Conservation (phyloP, 2,888 invertebrate species). For the Achlya flavicornis region DNA sequence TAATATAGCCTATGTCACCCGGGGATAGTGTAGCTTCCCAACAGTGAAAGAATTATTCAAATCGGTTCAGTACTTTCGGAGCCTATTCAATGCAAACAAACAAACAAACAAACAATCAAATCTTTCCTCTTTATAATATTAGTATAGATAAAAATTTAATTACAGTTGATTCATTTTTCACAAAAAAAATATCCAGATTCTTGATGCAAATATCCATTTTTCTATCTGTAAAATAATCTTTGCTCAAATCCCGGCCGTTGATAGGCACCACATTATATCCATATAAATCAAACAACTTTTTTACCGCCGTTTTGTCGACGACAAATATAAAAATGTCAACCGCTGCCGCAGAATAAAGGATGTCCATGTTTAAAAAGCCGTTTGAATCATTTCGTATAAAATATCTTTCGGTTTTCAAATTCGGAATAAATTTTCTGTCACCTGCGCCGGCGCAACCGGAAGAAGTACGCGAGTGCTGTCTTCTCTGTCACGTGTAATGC, state of each 20-base stretch:
- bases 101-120: too few relatives aligned
- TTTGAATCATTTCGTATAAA: constrained; percentile 80
- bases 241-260: constrained; percentile 43
- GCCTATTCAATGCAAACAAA: too few relatives aligned
- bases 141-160: too few relatives aligned
- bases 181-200: too few relatives aligned
- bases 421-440: constrained; percentile 83
- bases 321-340: constrained; percentile 83
- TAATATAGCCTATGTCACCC: too few relatives aligned
- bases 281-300: constrained; percentile 78
- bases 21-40: too few relatives aligned
- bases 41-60: too few relatives aligned
- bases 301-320: constrained; percentile 62
- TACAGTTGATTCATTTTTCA: too few relatives aligned
- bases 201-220: not conserved
- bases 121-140: too few relatives aligned
- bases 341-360: constrained; percentile 75
- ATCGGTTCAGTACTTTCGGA: too few relatives aligned
- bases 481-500: constrained; percentile 48
- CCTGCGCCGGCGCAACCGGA: constrained; percentile 80
- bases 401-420: constrained; percentile 83
- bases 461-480: constrained; percentile 57
- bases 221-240: constrained; percentile 30
- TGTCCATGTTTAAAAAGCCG: constrained; percentile 82
- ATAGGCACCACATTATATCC: constrained; percentile 69